Conservation (phyloP, 2,113 vertebrate genomes). For the Odocoileus hemionus region DNA sequence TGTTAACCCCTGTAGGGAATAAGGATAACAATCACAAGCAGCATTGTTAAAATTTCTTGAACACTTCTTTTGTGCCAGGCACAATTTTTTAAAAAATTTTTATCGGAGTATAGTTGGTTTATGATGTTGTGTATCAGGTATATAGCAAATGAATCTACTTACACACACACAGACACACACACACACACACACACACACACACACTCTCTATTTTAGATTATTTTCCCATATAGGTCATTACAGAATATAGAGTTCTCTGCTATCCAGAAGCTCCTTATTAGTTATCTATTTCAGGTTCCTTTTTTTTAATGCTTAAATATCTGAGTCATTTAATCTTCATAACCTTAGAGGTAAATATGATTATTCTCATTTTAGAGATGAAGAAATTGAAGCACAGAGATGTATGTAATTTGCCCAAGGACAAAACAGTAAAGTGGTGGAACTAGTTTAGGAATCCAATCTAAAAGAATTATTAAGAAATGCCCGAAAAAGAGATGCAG, state of each 20-base stretch:
- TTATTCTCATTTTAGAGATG: neutral
- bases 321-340: neutral
- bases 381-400: neutral
- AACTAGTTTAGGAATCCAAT: neutral
- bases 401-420: neutral
- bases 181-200: neutral
- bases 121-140: neutral
- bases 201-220: neutral
- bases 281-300: neutral
- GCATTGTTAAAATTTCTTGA: neutral
- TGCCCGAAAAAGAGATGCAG: neutral
- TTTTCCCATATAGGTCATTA: neutral
- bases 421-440: neutral
- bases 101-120: neutral
- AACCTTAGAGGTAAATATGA: neutral
- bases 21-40: neutral
- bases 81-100: neutral
- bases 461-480: neutral
- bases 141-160: neutral
- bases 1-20: neutral
- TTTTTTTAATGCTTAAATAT: neutral
- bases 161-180: neutral
- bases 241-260: neutral
- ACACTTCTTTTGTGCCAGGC: neutral
- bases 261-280: neutral